A percentile compares a stretch with the other conserved stretches of the same genome.
phyloP scores from a whole-genome alignment of 2,888 invertebrate species.

The Hoplodrina ambigua region DNA sequence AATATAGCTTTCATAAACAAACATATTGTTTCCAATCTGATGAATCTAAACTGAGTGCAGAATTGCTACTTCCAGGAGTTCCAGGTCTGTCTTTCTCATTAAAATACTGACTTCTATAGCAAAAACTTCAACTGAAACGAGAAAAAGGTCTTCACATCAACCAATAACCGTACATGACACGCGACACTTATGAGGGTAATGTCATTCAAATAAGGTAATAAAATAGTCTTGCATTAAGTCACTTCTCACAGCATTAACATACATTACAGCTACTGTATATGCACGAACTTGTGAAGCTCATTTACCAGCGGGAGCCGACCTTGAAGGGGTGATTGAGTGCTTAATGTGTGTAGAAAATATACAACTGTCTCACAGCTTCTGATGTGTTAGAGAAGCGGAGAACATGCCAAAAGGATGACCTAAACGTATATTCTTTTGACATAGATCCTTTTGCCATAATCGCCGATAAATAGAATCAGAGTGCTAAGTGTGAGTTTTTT shows the following conservation, averaged over 20 bases:
- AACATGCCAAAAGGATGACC: conserved; percentile 20
- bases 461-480: no score
- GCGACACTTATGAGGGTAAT: conserved; percentile 28
- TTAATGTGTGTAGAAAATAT: conserved; percentile 29
- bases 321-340: conserved; percentile 27
- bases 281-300: conserved; percentile 31
- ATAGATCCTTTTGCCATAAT: no score
- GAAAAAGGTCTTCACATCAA: not conserved
- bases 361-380: conserved; percentile 27
- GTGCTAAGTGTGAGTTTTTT: no score
- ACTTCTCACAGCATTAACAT: conserved; percentile 25
- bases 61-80: no score
- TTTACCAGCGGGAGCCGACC: conserved; percentile 21
- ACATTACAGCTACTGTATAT: conserved; percentile 21
- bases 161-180: conserved; percentile 17
- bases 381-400: not conserved
- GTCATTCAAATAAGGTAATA: conserved; percentile 31
- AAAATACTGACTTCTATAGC: not conserved
- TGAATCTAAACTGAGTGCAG: no score
- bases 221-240: conserved; percentile 38
- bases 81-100: no score
- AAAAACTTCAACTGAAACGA: not conserved
- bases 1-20: no score
- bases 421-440: not conserved
- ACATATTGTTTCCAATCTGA: no score